phyloP scores from a whole-genome alignment of 2,888 invertebrate species.

The Acanthoscelides obtectus region DNA sequence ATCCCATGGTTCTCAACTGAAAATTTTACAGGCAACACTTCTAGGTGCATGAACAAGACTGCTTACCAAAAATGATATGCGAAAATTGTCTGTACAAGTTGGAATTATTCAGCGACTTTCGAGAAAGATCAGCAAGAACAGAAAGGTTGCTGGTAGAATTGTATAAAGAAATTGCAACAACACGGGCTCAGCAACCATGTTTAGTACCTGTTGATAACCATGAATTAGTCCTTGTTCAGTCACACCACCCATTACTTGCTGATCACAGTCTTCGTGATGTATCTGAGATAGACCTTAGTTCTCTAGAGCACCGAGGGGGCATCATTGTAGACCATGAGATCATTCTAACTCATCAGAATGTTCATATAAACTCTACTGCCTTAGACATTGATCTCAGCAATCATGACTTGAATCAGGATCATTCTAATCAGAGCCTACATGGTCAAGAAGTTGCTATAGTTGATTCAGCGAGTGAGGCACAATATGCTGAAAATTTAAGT shows the following conservation, averaged over 20 bases:
- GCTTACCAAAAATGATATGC: constrained; percentile 57
- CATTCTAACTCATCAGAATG: constrained; percentile 37
- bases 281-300: constrained; percentile 38
- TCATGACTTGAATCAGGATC: constrained; percentile 39
- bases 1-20: background rate
- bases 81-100: constrained; percentile 55
- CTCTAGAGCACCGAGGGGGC: constrained; percentile 35
- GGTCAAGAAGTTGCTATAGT: constrained; percentile 33
- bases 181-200: constrained; percentile 17
- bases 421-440: constrained; percentile 39
- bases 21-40: constrained; percentile 13
- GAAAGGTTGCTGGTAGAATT: constrained; percentile 49
- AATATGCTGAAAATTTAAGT: constrained; percentile 36
- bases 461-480: constrained; percentile 27
- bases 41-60: constrained; percentile 53
- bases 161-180: constrained; percentile 36
- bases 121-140: constrained; percentile 53
- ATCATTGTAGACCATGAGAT: constrained; percentile 40
- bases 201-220: constrained; percentile 24
- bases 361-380: constrained; percentile 35
- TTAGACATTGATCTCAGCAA: constrained; percentile 40
- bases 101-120: constrained; percentile 54
- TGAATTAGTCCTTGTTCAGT: constrained; percentile 38
- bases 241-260: constrained; percentile 35
- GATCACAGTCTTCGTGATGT: constrained; percentile 31